Evolutionary conservation across 2,888 invertebrate species (phyloP), one percentile per base, ranked within the genome.

Genomic region (Orthosia incerta): DNA sequence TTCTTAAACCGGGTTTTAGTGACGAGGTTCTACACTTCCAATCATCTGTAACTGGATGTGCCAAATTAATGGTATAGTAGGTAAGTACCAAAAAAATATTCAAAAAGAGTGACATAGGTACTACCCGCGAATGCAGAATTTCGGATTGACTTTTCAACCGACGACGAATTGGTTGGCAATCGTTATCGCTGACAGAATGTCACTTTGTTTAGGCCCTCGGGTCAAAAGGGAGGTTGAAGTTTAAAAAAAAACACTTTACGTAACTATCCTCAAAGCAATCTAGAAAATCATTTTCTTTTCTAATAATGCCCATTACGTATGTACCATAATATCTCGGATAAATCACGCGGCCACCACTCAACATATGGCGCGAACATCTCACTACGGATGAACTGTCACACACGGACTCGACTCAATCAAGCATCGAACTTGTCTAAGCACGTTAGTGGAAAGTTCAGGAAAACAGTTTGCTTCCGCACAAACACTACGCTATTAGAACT

Each of bases 361-460:
- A 56, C 55, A 75, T 12, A 45, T 3, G 13, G 18, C n/a, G 55
- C n/a, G 26, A 56, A 76, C 64, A 69, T 60, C 63, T 11, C 45
- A n/a, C 60, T n/a, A 61, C 56, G 39, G 23, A 62, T 73, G 66
- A 75, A 79, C 51, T 68, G 60, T 45, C 46, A 50, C 73, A 53
- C 65, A 56, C 60, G 45, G 53, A 31, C 64, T 63, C 76, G 68
- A 76, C 68, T 79, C 81, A 72, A 83, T 81, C 82, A 74, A 62
- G 78, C 72, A 62, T 80, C 70, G 76, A 77, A 79, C 78, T 80
- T 80, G 81, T 74, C 64, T 76, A 71, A 76, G 60, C 62, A 70
- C 48, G 63, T 79, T 72, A 77, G 51, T 67, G 65, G 64, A 74
- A 74, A 83, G 69, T 83, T 83, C 51, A 56, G 20, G 70, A 50